Evolutionary conservation across 1,140 invertebrate species (phyloP).

Genomic region (Microvelia longipes): DNA sequence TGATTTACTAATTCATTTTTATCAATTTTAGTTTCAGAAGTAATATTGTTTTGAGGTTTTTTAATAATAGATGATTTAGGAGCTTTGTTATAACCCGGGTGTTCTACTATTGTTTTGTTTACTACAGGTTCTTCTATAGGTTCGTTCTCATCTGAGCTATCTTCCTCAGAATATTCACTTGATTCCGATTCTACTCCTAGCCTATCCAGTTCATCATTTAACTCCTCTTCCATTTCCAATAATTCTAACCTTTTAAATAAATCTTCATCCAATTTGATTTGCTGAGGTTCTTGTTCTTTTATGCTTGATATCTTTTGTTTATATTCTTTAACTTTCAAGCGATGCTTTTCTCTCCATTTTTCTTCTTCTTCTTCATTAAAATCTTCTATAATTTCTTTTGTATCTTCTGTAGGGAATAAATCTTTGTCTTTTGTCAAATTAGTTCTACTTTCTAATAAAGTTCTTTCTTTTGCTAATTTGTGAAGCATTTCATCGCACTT

Average conservation of each 20-base stretch:
- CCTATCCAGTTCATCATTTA: conserved; percentile 30
- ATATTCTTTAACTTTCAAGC: conserved; percentile 34
- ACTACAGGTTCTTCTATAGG: neutral
- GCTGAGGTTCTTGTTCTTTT: conserved; percentile 25
- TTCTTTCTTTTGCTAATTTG: conserved; percentile 32
- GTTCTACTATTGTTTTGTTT: neutral
- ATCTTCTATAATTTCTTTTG: conserved; percentile 36
- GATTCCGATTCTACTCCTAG: conserved; percentile 10
- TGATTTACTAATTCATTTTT: too few relatives aligned
- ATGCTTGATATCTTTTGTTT: conserved; percentile 31
- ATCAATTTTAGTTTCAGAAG: too few relatives aligned
- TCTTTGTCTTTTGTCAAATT: conserved; percentile 28
- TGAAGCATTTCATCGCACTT: conserved; percentile 35
- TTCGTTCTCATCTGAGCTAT: neutral
- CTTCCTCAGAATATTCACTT: neutral
- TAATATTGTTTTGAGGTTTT: neutral
- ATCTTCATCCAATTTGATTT: conserved; percentile 31
- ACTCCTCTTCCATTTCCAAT: conserved; percentile 38
- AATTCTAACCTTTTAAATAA: conserved; percentile 35
- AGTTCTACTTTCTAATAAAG: conserved; percentile 32
- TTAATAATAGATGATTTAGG: neutral
- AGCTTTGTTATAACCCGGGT: neutral
- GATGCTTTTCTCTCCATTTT: conserved; percentile 38
- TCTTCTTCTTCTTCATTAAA: conserved; percentile 38
- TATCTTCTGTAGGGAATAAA: conserved; percentile 27